Evolutionary conservation across 2,888 invertebrate species (phyloP), one percentile per base, ranked within the genome.

Genomic region (Lymantria dispar): DNA sequence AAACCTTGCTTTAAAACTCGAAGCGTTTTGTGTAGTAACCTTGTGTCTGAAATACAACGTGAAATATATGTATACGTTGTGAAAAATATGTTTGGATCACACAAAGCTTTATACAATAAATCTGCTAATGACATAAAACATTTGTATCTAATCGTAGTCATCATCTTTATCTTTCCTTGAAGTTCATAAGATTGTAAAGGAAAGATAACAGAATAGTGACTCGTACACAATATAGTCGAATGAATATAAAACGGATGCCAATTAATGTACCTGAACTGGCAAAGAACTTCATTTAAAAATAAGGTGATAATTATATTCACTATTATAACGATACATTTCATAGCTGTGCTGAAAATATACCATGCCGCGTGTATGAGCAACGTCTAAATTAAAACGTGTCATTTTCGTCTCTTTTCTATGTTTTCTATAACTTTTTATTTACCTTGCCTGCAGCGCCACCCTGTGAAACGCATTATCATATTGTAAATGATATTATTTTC

Each of bases 361-460:
- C 85, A 85, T 84, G 86, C 87, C 78, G 74, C 69, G 74, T 78
- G 78, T 74, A 63, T 66, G 68, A 66, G 68, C 70, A 65, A 67
- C 63, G 61, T 71, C 77, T 79, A 78, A 79, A 69, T 67, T 60
- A 68, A 80, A 80, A 81, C 68, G 68, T 74, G 64, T 72, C 65
- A 59, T 54, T 60, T 61, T 64, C 69, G 56, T 68, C 64, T 70
- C 60, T 58, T 65, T 51, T 63, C 22, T 22, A 22, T 22, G 22
- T 22, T 38, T 56, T 68, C 62, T 68, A 64, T 64, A 58, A 22
- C 56, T 60, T 65, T 72, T 78, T 74, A 40, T 2, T 90, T 91
- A 91, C 91, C 91, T 91, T 91, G 74, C 79, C 84, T 70, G 87
- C 87, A 67, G 81, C 89, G 70, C 87, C 87, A 72, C 91, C 91